phyloP scores from a whole-genome alignment of 2,888 invertebrate species.

The Aleiodes alternator region DNA sequence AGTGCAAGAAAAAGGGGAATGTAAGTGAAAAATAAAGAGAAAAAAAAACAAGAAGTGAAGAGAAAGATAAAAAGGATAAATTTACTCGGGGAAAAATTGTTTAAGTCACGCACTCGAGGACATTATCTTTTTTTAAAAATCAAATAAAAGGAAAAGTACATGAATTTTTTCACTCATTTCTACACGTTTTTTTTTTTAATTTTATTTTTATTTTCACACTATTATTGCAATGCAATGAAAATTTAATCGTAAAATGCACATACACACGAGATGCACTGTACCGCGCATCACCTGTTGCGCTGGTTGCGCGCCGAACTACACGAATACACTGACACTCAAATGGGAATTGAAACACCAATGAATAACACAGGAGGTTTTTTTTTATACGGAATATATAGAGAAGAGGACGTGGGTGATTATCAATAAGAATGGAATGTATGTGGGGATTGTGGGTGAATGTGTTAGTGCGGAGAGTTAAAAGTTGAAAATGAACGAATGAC shows the following conservation, averaged over 20 bases:
- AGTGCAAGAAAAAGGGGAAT: slow-evolving; percentile 15
- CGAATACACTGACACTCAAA: slow-evolving; percentile 21
- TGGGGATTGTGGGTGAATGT: too few relatives aligned
- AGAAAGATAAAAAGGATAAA: not conserved
- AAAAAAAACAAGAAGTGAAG: not conserved
- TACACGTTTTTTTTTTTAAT: not conserved
- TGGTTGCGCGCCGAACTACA: slow-evolving; percentile 27
- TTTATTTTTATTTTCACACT: slow-evolving; percentile 16
- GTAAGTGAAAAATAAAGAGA: not conserved
- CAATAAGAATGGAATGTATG: too few relatives aligned
- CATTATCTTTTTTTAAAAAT: slow-evolving; percentile 1
- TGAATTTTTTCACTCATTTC: slow-evolving; percentile 27
- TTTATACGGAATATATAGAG: too few relatives aligned
- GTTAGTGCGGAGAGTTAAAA: too few relatives aligned
- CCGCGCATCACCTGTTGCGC: slow-evolving; percentile 48
- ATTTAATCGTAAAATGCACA: slow-evolving; percentile 3
- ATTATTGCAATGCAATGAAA: slow-evolving; percentile 27
- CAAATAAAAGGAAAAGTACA: not conserved
- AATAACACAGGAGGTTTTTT: too few relatives aligned
- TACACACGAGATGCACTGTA: slow-evolving; percentile 37
- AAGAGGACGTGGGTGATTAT: too few relatives aligned
- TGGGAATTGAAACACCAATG: too few relatives aligned
- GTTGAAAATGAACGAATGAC: too few relatives aligned
- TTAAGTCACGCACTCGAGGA: not conserved
- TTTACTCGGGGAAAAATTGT: not conserved